phyloP scores from a whole-genome alignment of 2,797 vertebrate species.

The Sebastes steindachneri region DNA sequence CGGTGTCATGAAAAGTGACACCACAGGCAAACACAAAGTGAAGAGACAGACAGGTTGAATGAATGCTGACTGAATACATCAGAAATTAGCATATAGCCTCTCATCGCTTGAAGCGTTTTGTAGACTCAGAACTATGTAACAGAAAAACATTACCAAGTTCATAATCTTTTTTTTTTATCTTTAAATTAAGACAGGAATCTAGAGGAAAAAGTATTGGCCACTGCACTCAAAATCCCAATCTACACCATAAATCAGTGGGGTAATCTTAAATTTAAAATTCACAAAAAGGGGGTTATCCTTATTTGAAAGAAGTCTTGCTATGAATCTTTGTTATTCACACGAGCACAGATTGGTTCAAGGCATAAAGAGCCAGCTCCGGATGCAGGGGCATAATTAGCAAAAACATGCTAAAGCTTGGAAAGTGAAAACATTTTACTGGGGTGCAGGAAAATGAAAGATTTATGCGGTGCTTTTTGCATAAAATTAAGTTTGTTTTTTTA shows the following conservation, averaged over 20 bases:
- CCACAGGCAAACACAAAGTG: neutral
- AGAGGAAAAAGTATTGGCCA: neutral
- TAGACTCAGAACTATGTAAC: slow-evolving; percentile 1
- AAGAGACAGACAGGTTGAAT: neutral
- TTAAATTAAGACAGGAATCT: neutral
- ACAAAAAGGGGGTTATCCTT: neutral
- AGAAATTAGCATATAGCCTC: slow-evolving; percentile 24
- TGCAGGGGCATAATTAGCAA: slow-evolving; percentile 65
- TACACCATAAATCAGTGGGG: neutral
- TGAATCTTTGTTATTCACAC: slow-evolving; percentile 35
- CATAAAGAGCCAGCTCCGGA: slow-evolving; percentile 16
- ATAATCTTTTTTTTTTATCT: neutral
- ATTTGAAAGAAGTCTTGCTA: neutral
- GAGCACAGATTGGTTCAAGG: slow-evolving; percentile 52
- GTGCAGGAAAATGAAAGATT: slow-evolving; percentile 69
- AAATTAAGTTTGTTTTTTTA: slow-evolving; percentile 37
- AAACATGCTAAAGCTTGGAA: slow-evolving; percentile 57
- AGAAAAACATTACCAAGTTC: neutral
- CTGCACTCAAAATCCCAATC: neutral
- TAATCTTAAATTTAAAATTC: slow-evolving; percentile 5
- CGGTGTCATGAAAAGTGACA: slow-evolving; percentile 18
- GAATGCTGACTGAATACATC: slow-evolving; percentile 14
- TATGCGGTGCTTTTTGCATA: slow-evolving; percentile 66
- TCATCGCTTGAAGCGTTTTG: slow-evolving; percentile 6
- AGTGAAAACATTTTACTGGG: slow-evolving; percentile 62